Evolutionary conservation across 1,140 invertebrate species (phyloP).

Genomic region (Lordiphosa stackelbergi): DNA sequence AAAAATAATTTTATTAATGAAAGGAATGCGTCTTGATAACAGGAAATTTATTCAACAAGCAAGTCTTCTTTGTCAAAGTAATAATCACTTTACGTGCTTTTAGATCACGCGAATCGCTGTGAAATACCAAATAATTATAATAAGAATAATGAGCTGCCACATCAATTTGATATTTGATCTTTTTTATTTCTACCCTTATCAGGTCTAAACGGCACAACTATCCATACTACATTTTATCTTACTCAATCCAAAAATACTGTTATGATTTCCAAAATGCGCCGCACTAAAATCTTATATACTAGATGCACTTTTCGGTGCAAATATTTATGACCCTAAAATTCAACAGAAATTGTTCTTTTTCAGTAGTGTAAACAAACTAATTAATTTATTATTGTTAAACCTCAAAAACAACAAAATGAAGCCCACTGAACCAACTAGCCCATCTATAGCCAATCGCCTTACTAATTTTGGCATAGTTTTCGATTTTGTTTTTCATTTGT

Average conservation of each 20-base stretch:
- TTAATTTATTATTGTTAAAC: slow-evolving; percentile 63
- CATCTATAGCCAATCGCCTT: slow-evolving; percentile 21
- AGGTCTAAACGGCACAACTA: too few relatives aligned
- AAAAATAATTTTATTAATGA: too few relatives aligned
- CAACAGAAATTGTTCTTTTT: slow-evolving; percentile 47
- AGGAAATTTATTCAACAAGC: too few relatives aligned
- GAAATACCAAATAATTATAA: too few relatives aligned
- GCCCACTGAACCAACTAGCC: slow-evolving; percentile 32
- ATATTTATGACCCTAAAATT: slow-evolving; percentile 56
- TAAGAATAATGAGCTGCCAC: too few relatives aligned
- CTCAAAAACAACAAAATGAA: slow-evolving; percentile 29
- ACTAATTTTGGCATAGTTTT: slow-evolving; percentile 39
- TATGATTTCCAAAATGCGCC: slow-evolving; percentile 26
- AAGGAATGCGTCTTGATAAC: too few relatives aligned
- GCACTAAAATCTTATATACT: slow-evolving; percentile 38
- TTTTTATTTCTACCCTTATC: too few relatives aligned
- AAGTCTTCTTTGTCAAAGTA: too few relatives aligned
- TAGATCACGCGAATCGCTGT: too few relatives aligned
- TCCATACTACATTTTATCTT: neutral
- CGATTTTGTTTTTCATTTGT: slow-evolving; percentile 11
- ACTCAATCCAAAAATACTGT: slow-evolving; percentile 1
- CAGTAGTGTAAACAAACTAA: slow-evolving; percentile 63
- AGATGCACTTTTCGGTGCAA: slow-evolving; percentile 42
- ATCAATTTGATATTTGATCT: too few relatives aligned
- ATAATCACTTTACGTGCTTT: too few relatives aligned